Evolutionary conservation across 1,140 invertebrate species (phyloP), one percentile per base, ranked within the genome.

Genomic region (Zaprionus africanus): DNA sequence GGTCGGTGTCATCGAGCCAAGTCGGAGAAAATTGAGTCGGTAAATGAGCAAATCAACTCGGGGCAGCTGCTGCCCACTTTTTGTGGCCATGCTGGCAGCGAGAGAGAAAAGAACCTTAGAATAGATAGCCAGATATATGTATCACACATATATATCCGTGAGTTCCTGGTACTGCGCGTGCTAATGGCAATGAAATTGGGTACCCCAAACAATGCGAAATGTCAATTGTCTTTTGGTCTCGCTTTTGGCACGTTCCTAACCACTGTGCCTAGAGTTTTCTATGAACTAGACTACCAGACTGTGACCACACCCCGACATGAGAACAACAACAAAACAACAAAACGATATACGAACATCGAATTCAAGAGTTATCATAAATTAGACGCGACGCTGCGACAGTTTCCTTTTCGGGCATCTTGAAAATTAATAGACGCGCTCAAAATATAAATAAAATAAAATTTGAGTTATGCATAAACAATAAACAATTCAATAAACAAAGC

Each of bases 381-480:
- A 75, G 60, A 28, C 36, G 58, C 53, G 60, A 28, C 36, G 58
- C 53, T 69, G 73, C 59, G 84, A 88, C 84, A 87, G 76, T 77
- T 79, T 80, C 15, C 75, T 68, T 76, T 65, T 62, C 28, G 36
- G 46, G 61, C 41, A 66, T 64, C 68, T 80, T 63, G 71, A 61
- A 84, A 84, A 88, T 84, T 88, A 88, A 88, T 90, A 90, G 84
- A 84, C 58, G 78, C 70, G 78, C 72, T 77, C 19, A 49, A 56
- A 64, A 71, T 67, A 59, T 51, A 26, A 65, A 41, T 1, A 22
- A 22, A 22, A 22, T 22, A 6, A 46, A 53, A 66, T 76, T 79
- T 76, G 74, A 66, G 61, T 78, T 78, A 78, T 78, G 72, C 46
- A 24, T 51, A 36, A 67, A 72, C 49, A 63, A 26, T 36, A 56